A percentile compares a stretch with the other conserved stretches of the same genome.
Evolutionary conservation across 2,888 invertebrate species (phyloP).

Genomic region (Nephrotoma appendiculata): DNA sequence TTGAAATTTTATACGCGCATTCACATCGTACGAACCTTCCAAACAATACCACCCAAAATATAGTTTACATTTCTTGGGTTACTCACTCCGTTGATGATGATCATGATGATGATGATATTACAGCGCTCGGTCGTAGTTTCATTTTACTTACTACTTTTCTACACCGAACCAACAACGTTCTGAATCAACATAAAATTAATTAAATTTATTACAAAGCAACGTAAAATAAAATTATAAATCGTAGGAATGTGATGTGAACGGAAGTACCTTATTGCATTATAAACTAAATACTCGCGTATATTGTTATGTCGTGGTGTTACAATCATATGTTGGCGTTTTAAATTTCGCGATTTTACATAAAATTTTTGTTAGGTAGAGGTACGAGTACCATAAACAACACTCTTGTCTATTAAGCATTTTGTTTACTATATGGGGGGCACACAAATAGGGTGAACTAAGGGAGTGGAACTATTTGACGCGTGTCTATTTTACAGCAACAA

Average conservation of each 20-base stretch:
- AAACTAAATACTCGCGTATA: neutral
- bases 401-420: neutral
- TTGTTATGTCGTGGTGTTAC: neutral
- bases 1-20: neutral
- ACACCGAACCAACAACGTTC: neutral
- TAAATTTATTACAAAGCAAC: neutral
- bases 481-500: neutral
- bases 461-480: neutral
- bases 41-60: neutral
- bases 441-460: neutral
- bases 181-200: neutral
- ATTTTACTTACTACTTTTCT: neutral
- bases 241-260: conserved; percentile 3
- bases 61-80: neutral
- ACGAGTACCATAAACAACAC: neutral
- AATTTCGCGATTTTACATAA: neutral
- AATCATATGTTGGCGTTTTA: neutral
- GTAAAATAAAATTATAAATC: neutral
- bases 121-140: neutral
- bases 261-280: conserved; percentile 3
- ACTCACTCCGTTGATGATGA: neutral
- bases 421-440: neutral
- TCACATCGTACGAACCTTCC: neutral
- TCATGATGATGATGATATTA: neutral
- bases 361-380: neutral